These are phyloP conservation scores for Dicyema japonicum DNA, from an alignment of 1,140 invertebrate genomes.

Conservation along the genomic window DNA sequence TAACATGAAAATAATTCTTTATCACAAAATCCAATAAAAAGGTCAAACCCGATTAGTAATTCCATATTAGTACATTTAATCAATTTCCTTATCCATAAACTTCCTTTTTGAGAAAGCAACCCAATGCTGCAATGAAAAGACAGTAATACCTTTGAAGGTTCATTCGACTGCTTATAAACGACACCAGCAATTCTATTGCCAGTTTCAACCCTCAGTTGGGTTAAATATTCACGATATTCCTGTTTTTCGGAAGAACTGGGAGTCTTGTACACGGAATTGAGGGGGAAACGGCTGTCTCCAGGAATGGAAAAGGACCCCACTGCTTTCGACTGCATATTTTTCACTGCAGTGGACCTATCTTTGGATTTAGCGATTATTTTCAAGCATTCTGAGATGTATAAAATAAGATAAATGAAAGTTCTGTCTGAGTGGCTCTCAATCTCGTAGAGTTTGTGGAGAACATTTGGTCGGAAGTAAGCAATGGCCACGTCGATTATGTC, in stretches of 20 bases:
- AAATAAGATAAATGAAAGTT: conserved; percentile 73
- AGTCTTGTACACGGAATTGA: conserved; percentile 76
- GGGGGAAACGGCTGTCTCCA: conserved; percentile 67
- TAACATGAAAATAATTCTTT: too few species aligned
- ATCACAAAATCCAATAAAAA: too few species aligned
- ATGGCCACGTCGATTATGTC: conserved; percentile 93
- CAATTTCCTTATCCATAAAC: conserved; percentile 97
- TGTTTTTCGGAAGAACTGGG: conserved; percentile 26
- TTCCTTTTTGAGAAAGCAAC: conserved; percentile 89
- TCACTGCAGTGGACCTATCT: conserved; percentile 15
- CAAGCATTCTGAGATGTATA: conserved; percentile 92
- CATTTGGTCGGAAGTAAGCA: conserved; percentile 86
- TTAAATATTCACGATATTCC: conserved; percentile 48
- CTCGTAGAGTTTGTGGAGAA: conserved; percentile 73
- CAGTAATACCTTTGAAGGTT: background rate
- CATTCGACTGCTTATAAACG: conserved; percentile 26
- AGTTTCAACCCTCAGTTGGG: conserved; percentile 72
- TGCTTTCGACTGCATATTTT: conserved; percentile 77
- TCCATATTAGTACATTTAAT: too few species aligned
- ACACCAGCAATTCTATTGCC: conserved; percentile 55
- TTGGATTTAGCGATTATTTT: conserved; percentile 50
- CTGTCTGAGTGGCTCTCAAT: conserved; percentile 42
- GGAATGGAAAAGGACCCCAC: conserved; percentile 81
- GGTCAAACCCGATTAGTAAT: too few species aligned
- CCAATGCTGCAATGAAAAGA: conserved; percentile 43